These are phyloP conservation scores for Peromyscus aztecus DNA, from an alignment of 2,797 vertebrate genomes.

Conservation along the genomic window DNA sequence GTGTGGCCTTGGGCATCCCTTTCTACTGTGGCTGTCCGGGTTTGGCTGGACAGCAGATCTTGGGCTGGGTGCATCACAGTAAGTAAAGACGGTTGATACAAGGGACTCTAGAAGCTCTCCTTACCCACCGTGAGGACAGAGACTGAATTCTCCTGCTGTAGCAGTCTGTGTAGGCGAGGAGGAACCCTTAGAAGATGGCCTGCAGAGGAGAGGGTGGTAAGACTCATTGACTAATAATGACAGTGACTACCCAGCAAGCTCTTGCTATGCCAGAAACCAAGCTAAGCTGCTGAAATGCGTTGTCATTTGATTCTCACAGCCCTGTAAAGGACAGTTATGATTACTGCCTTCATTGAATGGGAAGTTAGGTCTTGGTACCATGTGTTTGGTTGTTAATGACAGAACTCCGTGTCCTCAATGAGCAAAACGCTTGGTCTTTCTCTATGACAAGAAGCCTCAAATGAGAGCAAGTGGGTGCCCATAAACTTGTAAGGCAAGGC, in stretches of 20 bases:
- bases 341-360: not conserved
- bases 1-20: not conserved
- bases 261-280: not conserved
- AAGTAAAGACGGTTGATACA: not conserved
- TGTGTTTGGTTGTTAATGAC: not conserved
- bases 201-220: not conserved
- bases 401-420: not conserved
- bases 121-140: not conserved
- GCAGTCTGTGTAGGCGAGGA: not conserved
- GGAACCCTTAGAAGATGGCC: not conserved
- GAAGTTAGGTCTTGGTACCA: not conserved
- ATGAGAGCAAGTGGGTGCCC: not conserved
- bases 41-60: not conserved
- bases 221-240: not conserved
- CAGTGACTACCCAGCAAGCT: not conserved
- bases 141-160: not conserved
- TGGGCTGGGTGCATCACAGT: not conserved
- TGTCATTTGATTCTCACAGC: not conserved
- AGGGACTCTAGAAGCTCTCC: not conserved
- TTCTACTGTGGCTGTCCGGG: not conserved
- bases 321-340: not conserved
- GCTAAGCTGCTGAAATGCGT: not conserved
- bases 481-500: not conserved
- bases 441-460: not conserved
- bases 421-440: slow-evolving; percentile 8